Conservation (phyloP, 2,888 invertebrate genomes). For the Synanthedon formicaeformis region DNA sequence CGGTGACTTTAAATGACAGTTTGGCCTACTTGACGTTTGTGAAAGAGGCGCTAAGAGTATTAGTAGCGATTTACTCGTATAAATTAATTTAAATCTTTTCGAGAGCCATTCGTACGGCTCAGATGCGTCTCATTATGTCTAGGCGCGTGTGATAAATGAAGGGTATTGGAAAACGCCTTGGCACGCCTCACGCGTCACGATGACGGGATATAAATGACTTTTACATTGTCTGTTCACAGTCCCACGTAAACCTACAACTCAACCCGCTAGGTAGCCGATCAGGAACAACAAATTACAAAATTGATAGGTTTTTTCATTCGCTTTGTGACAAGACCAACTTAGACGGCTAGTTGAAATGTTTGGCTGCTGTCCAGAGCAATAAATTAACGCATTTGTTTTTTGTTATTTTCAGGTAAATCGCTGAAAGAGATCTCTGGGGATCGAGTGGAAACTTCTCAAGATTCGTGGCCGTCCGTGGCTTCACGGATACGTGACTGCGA, state of each 20-base stretch:
- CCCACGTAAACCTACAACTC: conserved; percentile 56
- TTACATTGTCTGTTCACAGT: conserved; percentile 56
- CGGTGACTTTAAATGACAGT: too few relatives aligned
- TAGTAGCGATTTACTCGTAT: conserved; percentile 36
- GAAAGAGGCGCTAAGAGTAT: too few relatives aligned
- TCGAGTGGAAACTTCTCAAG: conserved; percentile 28
- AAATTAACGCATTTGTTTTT: conserved; percentile 61
- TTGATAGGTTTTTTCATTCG: conserved; percentile 50
- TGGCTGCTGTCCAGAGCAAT: conserved; percentile 57
- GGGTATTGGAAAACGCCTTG: conserved; percentile 62
- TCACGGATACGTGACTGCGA: conserved; percentile 13
- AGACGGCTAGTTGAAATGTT: conserved; percentile 64
- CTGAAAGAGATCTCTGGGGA: conserved; percentile 47
- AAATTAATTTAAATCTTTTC: conserved; percentile 51
- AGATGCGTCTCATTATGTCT: conserved; percentile 62
- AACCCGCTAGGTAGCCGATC: conserved; percentile 42
- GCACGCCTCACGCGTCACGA: conserved; percentile 56
- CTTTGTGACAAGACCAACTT: conserved; percentile 55
- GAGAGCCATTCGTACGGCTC: conserved; percentile 29
- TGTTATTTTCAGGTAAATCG: conserved; percentile 67
- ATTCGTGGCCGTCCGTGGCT: conserved; percentile 23
- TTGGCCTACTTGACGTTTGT: too few relatives aligned
- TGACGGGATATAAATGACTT: conserved; percentile 66
- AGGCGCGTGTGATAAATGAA: conserved; percentile 60
- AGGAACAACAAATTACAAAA: conserved; percentile 41